Base-by-base conservation (phyloP, 2,113 vertebrate genomes). In the Geococcyx californianus region DNA sequence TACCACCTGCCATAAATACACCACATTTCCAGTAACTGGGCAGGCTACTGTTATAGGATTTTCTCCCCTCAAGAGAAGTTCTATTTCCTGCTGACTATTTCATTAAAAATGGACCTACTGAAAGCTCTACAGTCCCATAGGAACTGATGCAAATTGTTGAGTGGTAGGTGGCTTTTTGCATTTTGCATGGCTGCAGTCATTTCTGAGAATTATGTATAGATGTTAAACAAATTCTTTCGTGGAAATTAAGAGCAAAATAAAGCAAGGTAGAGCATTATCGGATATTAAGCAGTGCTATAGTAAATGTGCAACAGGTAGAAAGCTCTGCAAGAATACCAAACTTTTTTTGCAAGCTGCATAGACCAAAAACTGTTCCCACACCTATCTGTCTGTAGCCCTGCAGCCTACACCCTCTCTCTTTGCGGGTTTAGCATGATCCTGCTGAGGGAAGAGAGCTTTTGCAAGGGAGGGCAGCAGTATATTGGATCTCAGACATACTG, bases 181-280 rank as follows among this genome's bases (percentile, higher is more conserved):
- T 72, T 96, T 96, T 93, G 64, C 69, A 81, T 55, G 63, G 44
- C 77, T 73, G 19, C 56, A 81, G 40, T 93, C 5, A 84, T 90
- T 95, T 94, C 83, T 93, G 79, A 86, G 68, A 93, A 23, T 47
- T 86, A 23, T 47, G 26, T 56, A 68, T 31, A 84, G 63, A 49
- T 0, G 0, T 70, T 84, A 92, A 90, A 91, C 36, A 87, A 89
- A 70, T 87, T 51, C 21, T 75, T 89, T 31, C 40, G 72, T 89
- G 77, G 13, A 79, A 89, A 73, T 52, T 34, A 62, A 55, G 74
- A 77, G 24, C 20, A 62, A 62, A 89, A 64, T 72, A 87, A 91
- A 83, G 52, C 20, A 47, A 83, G 59, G 44, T 7, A 40, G 47
- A 45, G 16, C 10, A 42, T 73, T 77, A 34, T 4, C 70, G 89